Evolutionary conservation across 2,113 vertebrate species (phyloP).

Genomic region (Microtus montanus): DNA sequence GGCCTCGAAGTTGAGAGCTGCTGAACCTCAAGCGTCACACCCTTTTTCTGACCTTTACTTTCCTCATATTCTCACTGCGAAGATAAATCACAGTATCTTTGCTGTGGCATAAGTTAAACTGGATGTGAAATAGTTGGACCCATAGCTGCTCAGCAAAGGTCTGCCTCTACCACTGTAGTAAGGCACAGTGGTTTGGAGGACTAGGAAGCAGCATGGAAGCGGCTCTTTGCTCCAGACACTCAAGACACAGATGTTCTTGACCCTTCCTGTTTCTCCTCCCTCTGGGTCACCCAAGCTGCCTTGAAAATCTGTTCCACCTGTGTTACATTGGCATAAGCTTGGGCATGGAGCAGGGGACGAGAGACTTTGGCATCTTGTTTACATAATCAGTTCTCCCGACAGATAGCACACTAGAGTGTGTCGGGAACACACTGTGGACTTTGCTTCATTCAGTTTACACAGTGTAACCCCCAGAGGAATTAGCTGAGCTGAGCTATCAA

Average conservation of each 20-base stretch:
- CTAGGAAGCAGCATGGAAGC: neutral
- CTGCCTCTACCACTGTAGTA: neutral
- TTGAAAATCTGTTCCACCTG: neutral
- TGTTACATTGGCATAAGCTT: neutral
- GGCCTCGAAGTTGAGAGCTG: neutral
- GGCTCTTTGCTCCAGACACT: neutral
- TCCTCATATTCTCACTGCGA: neutral
- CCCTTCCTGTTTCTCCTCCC: neutral
- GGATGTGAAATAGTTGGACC: neutral
- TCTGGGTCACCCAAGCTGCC: neutral
- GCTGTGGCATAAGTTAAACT: conserved; percentile 7
- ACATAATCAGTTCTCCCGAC: conserved; percentile 8
- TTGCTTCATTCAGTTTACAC: conserved; percentile 18
- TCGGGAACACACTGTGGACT: neutral
- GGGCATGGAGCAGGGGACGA: neutral
- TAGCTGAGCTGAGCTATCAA: conserved; percentile 7
- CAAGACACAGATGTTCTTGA: neutral
- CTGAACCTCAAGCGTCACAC: neutral
- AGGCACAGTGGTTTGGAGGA: neutral
- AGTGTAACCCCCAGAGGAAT: neutral
- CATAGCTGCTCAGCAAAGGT: neutral
- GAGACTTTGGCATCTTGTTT: conserved; percentile 6
- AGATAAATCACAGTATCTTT: neutral
- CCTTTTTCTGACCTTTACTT: neutral
- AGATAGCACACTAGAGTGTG: neutral